Conservation (phyloP, 92 coral and sea anemone species). For the Metridium senile region DNA sequence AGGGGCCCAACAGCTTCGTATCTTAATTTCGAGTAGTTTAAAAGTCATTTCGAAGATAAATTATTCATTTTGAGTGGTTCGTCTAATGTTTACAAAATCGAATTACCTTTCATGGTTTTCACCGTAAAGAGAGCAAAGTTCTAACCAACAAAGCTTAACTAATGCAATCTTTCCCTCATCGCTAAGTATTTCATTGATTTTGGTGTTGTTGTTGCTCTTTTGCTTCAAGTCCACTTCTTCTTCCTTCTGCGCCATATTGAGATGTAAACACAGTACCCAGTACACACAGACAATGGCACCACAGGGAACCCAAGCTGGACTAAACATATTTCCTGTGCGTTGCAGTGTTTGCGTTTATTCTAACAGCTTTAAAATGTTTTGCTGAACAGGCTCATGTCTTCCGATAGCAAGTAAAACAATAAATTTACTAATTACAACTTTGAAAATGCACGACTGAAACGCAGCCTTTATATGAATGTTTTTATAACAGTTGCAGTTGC, state of each 20-base stretch:
- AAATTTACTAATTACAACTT: too few species aligned
- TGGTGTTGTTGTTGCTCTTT: background rate
- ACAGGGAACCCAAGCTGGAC: background rate
- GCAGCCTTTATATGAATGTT: too few species aligned
- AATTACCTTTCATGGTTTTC: slow-evolving; percentile 42
- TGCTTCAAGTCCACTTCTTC: background rate
- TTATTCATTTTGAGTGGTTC: background rate
- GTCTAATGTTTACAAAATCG: too few species aligned
- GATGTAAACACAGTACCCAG: background rate
- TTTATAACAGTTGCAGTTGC: too few species aligned
- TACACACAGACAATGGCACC: background rate
- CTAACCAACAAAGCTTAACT: slow-evolving; percentile 38
- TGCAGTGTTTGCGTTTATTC: too few species aligned
- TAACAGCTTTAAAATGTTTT: too few species aligned
- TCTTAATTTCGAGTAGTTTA: background rate
- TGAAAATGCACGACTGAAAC: too few species aligned
- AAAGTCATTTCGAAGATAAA: background rate
- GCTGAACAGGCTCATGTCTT: too few species aligned
- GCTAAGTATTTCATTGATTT: slow-evolving; percentile 20
- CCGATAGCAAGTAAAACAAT: too few species aligned
- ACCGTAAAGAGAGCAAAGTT: slow-evolving; percentile 30
- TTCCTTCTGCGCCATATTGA: slow-evolving; percentile 28
- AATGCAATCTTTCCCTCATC: slow-evolving; percentile 37
- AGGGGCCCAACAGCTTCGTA: too few species aligned
- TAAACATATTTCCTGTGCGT: too few species aligned